Evolutionary conservation across 2,113 vertebrate species (phyloP).

Genomic region (Lucifuga dentata): DNA sequence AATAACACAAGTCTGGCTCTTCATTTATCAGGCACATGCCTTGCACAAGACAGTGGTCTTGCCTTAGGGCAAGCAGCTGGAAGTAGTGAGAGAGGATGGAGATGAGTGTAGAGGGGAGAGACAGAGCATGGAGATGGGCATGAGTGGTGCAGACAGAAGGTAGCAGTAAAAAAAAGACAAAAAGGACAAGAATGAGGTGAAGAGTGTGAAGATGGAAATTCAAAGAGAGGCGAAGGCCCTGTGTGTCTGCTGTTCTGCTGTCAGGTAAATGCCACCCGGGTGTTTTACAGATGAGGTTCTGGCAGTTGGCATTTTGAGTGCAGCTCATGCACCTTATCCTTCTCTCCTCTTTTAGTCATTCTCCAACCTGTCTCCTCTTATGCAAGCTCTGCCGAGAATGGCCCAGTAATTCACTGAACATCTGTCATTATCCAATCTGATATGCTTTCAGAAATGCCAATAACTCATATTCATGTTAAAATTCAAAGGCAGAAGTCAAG

Average conservation of each 20-base stretch:
- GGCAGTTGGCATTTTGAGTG: constrained; percentile 69
- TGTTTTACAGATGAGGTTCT: constrained; percentile 71
- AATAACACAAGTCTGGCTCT: constrained; percentile 49
- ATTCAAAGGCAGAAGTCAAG: background rate
- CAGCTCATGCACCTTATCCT: constrained; percentile 54
- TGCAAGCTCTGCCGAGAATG: constrained; percentile 6
- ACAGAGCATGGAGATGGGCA: constrained; percentile 8
- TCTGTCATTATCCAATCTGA: constrained; percentile 26
- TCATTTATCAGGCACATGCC: constrained; percentile 70
- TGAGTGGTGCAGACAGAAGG: constrained; percentile 34
- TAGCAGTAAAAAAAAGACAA: constrained; percentile 15
- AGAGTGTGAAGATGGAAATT: constrained; percentile 15
- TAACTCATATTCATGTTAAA: background rate
- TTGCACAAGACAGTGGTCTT: constrained; percentile 49
- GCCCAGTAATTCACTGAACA: background rate
- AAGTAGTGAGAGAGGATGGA: constrained; percentile 14
- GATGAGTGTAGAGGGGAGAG: constrained; percentile 13
- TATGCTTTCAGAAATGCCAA: constrained; percentile 23
- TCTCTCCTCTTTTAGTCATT: constrained; percentile 34
- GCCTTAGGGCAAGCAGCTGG: constrained; percentile 39
- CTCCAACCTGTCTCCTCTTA: constrained; percentile 9
- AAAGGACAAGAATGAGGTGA: constrained; percentile 30
- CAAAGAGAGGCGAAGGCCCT: constrained; percentile 20
- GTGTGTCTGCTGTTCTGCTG: constrained; percentile 47
- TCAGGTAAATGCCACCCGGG: constrained; percentile 74